Evolutionary conservation across 2,888 invertebrate species (phyloP).

Genomic region (Priocnemis perturbator): DNA sequence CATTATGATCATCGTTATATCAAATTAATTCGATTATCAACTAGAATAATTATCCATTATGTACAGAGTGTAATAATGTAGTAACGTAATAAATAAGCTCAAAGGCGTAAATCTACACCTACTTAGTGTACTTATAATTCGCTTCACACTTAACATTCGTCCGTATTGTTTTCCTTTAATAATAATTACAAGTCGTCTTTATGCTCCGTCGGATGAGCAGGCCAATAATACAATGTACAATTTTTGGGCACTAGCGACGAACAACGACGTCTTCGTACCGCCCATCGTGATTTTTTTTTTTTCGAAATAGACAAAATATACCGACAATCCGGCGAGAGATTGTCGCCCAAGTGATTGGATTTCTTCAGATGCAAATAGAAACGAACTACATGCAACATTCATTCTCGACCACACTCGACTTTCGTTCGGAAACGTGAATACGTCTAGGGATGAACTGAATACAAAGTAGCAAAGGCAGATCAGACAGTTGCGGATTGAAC

Average conservation of each 20-base stretch:
- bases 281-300: not conserved
- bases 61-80: slow-evolving; percentile 65
- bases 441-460: slow-evolving; percentile 35
- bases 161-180: slow-evolving; percentile 27
- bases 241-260: slow-evolving; percentile 25
- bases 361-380: slow-evolving; percentile 41
- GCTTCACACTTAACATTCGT: slow-evolving; percentile 36
- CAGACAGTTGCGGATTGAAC: too few relatives aligned
- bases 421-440: slow-evolving; percentile 23
- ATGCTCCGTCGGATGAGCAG: slow-evolving; percentile 48
- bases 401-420: slow-evolving; percentile 25
- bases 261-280: slow-evolving; percentile 2
- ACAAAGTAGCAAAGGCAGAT: slow-evolving; percentile 25
- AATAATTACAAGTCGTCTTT: slow-evolving; percentile 57
- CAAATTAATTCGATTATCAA: slow-evolving; percentile 43
- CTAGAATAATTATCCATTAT: slow-evolving; percentile 61
- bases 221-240: slow-evolving; percentile 52
- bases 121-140: slow-evolving; percentile 48
- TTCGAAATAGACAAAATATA: slow-evolving; percentile 47
- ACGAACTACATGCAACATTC: slow-evolving; percentile 49
- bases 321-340: slow-evolving; percentile 17
- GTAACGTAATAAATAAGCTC: slow-evolving; percentile 73
- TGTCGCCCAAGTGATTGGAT: slow-evolving; percentile 28
- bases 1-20: slow-evolving; percentile 29
- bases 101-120: slow-evolving; percentile 62